Evolutionary conservation across 2,797 vertebrate genomes (phyloP), one percentile per base, ranked within the genome.

Genomic region (Myripristis jacobus): DNA sequence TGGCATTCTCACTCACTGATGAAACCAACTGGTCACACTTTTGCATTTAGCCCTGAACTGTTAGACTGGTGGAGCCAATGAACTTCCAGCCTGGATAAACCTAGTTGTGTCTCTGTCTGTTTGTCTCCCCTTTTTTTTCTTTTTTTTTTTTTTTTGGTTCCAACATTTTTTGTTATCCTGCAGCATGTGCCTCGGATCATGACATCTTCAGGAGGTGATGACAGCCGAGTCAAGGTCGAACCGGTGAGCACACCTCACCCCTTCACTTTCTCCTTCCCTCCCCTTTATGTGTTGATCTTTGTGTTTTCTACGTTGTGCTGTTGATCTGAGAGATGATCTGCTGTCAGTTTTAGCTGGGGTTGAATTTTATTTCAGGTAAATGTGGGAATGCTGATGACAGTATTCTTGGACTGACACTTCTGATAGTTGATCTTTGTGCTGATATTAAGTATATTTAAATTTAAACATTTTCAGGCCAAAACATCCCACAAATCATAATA

Each of bases 161-260:
- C 3, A n/a, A 76, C 46, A 16, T 65, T 51, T 11, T 62, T 16
- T 38, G 16, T 83, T 22, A 15, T 65, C 67, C 65, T 13, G 47
- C 89, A 95, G 92, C 91, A 92, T 25, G 50, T 89, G 46, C 92
- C 94, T 60, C 93, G 94, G 48, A 94, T 94, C 50, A 12, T 93
- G 75, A 85, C 92, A 31, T 82, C 91, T 85, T 77, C 91, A 29
- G 92, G 84, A 81, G 87, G 85, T 3, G 93, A 95, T 3, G 94
- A 95, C 55, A 77, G n/a, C 86, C 78, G 75, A 73, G 73, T 75
- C 65, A 91, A 92, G 78, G 64, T 69, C 10, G 94, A 94, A 55
- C 81, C 80, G 88, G 94, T 94, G 90, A 92, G 93, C 64, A 47
- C 5, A 18, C 16, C 4, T 7, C 27, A 27, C 2, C 12, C 5